Conservation (phyloP, 2,797 vertebrate genomes). For the Oophaga sylvatica region DNA sequence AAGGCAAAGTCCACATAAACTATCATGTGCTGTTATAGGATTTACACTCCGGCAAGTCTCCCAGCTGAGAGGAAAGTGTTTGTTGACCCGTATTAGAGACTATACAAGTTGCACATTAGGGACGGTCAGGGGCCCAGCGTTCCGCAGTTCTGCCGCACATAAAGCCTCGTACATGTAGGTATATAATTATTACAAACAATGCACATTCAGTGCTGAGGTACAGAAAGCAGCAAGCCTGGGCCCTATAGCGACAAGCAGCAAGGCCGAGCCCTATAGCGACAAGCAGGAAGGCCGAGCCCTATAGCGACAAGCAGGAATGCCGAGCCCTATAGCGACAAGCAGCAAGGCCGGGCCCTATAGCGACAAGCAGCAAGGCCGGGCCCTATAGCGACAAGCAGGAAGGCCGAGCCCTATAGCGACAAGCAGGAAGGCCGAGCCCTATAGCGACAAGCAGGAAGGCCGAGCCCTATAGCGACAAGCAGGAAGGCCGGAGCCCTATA, state of each 20-base stretch:
- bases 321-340: no score
- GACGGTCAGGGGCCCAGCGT: neutral
- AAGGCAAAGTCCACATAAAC: conserved; percentile 28
- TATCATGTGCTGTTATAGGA: conserved; percentile 10
- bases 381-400: no score
- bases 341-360: no score
- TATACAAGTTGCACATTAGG: neutral
- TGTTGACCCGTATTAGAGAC: neutral
- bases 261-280: no score
- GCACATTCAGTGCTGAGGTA: neutral
- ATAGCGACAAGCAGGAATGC: no score
- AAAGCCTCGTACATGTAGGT: neutral
- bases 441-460: no score
- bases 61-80: conserved; percentile 16
- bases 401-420: no score
- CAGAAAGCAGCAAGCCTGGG: neutral
- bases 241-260: neutral
- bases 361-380: no score
- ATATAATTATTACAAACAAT: conserved; percentile 11
- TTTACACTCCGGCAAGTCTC: conserved; percentile 5
- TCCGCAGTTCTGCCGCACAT: neutral
- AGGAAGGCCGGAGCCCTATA: no score
- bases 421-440: no score
- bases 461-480: no score
- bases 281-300: no score